Percentiles rank a stretch among this genome's conserved stretches.
Conservation (phyloP, 53 echinoderm and acorn worm species). For the Stichopus horrens region DNA sequence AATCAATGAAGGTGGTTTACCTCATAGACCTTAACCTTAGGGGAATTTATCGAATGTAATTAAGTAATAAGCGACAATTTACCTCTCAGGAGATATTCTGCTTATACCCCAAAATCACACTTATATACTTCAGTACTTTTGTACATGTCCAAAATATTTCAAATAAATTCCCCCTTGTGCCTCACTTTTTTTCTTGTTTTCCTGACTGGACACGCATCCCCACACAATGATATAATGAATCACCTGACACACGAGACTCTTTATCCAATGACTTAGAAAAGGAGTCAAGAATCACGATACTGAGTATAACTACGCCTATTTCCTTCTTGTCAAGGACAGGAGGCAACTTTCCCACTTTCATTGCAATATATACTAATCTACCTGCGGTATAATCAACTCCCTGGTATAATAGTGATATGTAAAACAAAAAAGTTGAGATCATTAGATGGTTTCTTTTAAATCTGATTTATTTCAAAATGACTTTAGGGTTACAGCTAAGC, state of each 20-base stretch:
- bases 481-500: too few species aligned
- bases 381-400: too few species aligned
- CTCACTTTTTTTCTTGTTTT: background rate
- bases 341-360: too few species aligned
- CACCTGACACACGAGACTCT: background rate
- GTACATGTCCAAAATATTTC: background rate
- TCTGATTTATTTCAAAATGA: too few species aligned
- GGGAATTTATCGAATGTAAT: background rate
- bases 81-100: background rate
- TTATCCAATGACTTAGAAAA: too few species aligned
- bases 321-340: too few species aligned
- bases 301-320: too few species aligned
- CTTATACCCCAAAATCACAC: background rate
- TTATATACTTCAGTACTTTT: background rate
- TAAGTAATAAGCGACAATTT: background rate
- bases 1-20: background rate
- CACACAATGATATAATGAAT: background rate
- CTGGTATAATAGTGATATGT: too few species aligned
- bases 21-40: background rate
- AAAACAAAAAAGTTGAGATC: too few species aligned
- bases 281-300: too few species aligned
- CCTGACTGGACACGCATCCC: background rate
- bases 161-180: background rate
- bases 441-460: too few species aligned
- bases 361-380: too few species aligned